A percentile compares a stretch with the other conserved stretches of the same genome.
Conservation (phyloP, 1,140 invertebrate genomes). For the Drosophila pandora region DNA sequence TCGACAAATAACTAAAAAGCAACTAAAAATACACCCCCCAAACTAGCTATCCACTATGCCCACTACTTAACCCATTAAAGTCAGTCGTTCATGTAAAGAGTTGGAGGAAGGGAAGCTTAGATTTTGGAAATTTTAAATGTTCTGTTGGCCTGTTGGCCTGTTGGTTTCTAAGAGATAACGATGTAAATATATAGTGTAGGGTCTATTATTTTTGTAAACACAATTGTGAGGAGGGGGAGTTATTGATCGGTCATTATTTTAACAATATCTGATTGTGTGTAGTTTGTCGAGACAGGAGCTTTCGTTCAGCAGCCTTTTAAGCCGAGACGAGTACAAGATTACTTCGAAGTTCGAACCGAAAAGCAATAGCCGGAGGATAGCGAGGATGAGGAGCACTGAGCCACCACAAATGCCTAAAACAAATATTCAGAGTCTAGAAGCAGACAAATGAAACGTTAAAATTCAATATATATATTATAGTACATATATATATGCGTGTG, state of each 20-base stretch:
- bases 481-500: conserved; percentile 55
- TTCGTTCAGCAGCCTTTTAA: not conserved
- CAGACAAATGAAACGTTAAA: conserved; percentile 14
- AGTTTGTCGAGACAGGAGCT: too few species aligned
- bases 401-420: conserved; percentile 41
- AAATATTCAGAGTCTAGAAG: conserved; percentile 2
- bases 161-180: not conserved
- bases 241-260: conserved; percentile 6
- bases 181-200: conserved; percentile 3
- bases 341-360: conserved; percentile 25
- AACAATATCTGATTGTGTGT: conserved; percentile 1
- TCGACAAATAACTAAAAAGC: conserved; percentile 9
- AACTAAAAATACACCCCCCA: conserved; percentile 19
- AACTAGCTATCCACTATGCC: conserved; percentile 9
- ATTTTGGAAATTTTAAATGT: conserved; percentile 6
- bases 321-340: conserved; percentile 38
- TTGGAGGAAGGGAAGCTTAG: not conserved
- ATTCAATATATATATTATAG: conserved; percentile 26
- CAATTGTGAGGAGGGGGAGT: not conserved
- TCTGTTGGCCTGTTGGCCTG: not conserved
- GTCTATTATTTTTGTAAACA: too few species aligned
- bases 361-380: conserved; percentile 14
- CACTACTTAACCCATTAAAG: conserved; percentile 11
- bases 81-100: conserved; percentile 11
- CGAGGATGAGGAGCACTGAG: conserved; percentile 15